Base-by-base conservation (phyloP, 2,797 vertebrate genomes). In the Taeniopygia guttata region DNA sequence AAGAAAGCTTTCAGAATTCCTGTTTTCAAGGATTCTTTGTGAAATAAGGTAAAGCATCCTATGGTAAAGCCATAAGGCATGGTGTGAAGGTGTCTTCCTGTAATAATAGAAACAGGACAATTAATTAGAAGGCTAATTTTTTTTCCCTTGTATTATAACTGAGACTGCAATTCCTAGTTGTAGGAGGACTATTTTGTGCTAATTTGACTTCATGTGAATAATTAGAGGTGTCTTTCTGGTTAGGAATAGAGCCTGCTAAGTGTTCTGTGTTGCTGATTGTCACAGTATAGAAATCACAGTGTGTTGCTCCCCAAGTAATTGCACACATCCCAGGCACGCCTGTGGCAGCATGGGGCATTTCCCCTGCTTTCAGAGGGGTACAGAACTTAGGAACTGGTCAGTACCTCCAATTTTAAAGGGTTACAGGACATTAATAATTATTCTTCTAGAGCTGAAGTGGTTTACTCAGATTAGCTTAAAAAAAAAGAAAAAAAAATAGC, bases 41-140 rank as follows among this genome's bases (percentile, higher is more conserved):
- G 56, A 88, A 90, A 86, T 64, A 73, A 88, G 54, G 79, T 87
- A 83, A 87, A 75, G 66, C 66, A 64, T 78, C 51, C 51, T 78
- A 21, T 42, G 51, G 43, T 84, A 54, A 68, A 84, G 75, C 54
- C n/a, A 42, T 76, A 83, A 92, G 72, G 59, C 59, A 12, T n/a
- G 48, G 54, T 80, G 54, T 86, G 76, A 36, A 78, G 55, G 36
- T 49, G 46, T 80, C 62, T 43, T 69, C 46, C 64, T 91, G 15
- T 69, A 84, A 59, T 84, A 91, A 91, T 79, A 69, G 79, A 88
- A 92, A 49, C 0, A 4, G 73, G 76, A 79, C 74, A 76, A 76
- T 60, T 87, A 78, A 88, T 91, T 91, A 88, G 60, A 84, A 82
- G 63, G 74, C 77, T 86, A 56, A 84, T 82, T 90, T 93, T 69